Base-by-base conservation (phyloP, 2,797 vertebrate species). In the Silurus lanzhouensis region DNA sequence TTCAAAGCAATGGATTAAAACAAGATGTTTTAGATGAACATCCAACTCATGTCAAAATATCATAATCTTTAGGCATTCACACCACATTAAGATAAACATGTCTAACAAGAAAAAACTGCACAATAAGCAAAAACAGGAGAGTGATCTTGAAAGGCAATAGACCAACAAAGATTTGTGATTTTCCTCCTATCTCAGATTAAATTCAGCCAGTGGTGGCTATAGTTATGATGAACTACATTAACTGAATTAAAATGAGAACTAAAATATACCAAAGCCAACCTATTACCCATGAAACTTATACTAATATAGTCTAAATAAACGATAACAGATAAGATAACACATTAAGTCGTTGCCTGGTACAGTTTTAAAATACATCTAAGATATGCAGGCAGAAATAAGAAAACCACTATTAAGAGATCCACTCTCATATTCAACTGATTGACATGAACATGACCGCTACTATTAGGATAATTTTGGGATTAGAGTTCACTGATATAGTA, bases 221-320 rank as follows among this genome's bases (percentile, higher is more conserved):
- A 13, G 13, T 63, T 78, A n/a, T 3, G 31, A 25, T 52, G 9
- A 81, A 81, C 22, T 27, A 5, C 25, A 64, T 48, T 38, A 25
- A 14, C 8, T 48, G 1, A 64, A 14, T 79, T 79, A 22, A 46
- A 79, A 55, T 44, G 22, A 15, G 25, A 55, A 12, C 17, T 74
- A 44, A 27, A 57, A 66, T 68, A 84, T 71, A 83, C 76, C 83
- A 68, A 79, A 78, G 75, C 19, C 44, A 63, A 64, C n/a, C 66
- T 58, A 72, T 70, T 61, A 71, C 72, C 84, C 38, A 78, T 89
- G 71, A 82, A 22, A 44, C 5, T 85, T 88, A 81, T 57, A 55
- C 71, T 55, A 44, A 22, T 66, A 63, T 64, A 74, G 67, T 88
- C 75, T 84, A 90, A 92, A 89, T 90, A 85, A 48, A 87, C 68